Base-by-base conservation (phyloP, 2,888 invertebrate species). In the Stramonita haemastoma region DNA sequence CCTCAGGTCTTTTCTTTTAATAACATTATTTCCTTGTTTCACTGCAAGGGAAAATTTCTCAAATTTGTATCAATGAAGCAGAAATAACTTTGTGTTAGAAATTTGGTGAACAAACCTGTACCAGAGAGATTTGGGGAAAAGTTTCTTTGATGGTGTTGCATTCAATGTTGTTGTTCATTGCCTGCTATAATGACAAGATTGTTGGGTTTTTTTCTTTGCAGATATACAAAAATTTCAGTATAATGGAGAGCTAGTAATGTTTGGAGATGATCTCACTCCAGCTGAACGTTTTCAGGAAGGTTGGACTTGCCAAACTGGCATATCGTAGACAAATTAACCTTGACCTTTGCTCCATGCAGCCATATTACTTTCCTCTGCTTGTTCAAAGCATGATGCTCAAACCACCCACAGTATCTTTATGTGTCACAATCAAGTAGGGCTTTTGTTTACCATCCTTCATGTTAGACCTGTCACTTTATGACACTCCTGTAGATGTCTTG, bases 171-270 rank as follows among this genome's bases (percentile, higher is more conserved):
- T 73, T 73, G n/a, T 73, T 26, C 17, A 73, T 22, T 11, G 11
- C 15, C 34, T 83, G 36, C 46, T 29, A 22, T 46, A 83, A 46
- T 36, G 81, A 29, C 13, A 36, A 26, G 81, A 34, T 36, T 36
- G 17, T 83, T 83, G 36, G 22, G 11, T 79, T 1, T 86, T 86
- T 86, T 26, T 86, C 26, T 73, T 60, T 89, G 73, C 89, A 89
- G 89, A 57, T 89, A 86, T 22, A 15, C 32, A 66, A 89, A 89
- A 77, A 57, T 89, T 86, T 85, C 46, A 79, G 73, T 89, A 86
- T 89, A 89, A 86, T 81, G 90, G 60, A 15, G 90, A 90, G 73
- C 60, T 86, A 89, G 85, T 90, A 84, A 89, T 86, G 84, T 90
- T 86, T 85, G 87, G 87, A n/a, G 88, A 88, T 81, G 88, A 86